Percentiles rank a stretch among this genome's conserved stretches.
These are phyloP conservation scores for Anarsia innoxiella DNA, from an alignment of 2,888 invertebrate species.

Conservation along the genomic window DNA sequence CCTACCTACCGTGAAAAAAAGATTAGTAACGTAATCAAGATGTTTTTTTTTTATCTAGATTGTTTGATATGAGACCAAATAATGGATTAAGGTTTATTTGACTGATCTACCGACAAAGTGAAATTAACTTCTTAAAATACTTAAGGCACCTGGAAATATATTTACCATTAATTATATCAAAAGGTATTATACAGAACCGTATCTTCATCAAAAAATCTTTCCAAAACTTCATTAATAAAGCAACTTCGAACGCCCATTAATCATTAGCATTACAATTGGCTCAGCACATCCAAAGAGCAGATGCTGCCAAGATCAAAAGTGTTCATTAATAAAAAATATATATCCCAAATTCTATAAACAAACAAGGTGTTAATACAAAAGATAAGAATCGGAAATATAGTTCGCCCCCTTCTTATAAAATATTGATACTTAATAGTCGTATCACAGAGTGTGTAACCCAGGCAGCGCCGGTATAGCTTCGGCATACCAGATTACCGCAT, in stretches of 20 bases:
- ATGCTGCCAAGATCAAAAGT: slow-evolving; percentile 42
- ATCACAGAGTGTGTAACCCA: slow-evolving; percentile 60
- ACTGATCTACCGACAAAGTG: too few species aligned
- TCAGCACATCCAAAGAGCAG: slow-evolving; percentile 42
- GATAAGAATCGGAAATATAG: slow-evolving; percentile 61
- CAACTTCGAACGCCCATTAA: slow-evolving; percentile 36
- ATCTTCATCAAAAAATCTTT: slow-evolving; percentile 6
- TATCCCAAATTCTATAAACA: slow-evolving; percentile 46
- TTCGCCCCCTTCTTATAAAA: slow-evolving; percentile 58
- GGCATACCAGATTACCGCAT: slow-evolving; percentile 66
- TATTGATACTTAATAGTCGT: slow-evolving; percentile 70
- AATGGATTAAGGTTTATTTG: too few species aligned
- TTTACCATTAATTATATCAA: not conserved
- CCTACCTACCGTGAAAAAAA: too few species aligned
- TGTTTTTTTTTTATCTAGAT: too few species aligned
- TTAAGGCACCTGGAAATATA: not conserved
- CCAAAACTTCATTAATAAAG: slow-evolving; percentile 20
- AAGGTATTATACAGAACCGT: slow-evolving; percentile 1
- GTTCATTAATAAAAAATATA: slow-evolving; percentile 39
- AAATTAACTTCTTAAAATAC: too few species aligned
- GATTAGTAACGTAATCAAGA: too few species aligned
- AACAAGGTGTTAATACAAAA: slow-evolving; percentile 68
- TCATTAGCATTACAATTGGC: slow-evolving; percentile 39
- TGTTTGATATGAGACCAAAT: too few species aligned
- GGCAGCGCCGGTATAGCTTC: slow-evolving; percentile 55